Evolutionary conservation across 37 sponge, comb jelly and placozoan genomes (phyloP).

Genomic region (Lycopodina hypogea): DNA sequence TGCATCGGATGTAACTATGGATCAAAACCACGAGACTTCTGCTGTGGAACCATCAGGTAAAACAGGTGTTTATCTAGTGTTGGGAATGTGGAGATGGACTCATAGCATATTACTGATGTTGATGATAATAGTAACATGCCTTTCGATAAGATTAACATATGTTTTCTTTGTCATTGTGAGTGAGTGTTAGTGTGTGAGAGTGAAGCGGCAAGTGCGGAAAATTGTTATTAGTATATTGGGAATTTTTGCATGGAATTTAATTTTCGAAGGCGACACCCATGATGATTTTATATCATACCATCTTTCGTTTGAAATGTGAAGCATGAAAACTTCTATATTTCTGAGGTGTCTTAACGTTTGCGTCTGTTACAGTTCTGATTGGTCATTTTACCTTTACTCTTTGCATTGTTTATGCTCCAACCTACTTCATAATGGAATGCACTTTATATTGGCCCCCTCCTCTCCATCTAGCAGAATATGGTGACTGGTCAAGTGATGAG

Average conservation of each 20-base stretch:
- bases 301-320: not conserved
- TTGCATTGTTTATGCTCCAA: no score
- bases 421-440: no score
- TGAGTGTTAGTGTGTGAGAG: not conserved
- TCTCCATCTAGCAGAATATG: slow-evolving; percentile 19
- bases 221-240: no score
- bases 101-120: not conserved
- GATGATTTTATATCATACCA: slow-evolving; percentile 8
- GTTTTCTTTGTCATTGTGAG: not conserved
- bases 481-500: slow-evolving; percentile 68
- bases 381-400: no score
- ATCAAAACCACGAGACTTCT: not conserved
- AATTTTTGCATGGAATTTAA: not conserved
- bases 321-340: not conserved
- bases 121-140: no score
- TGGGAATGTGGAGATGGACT: not conserved
- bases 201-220: no score
- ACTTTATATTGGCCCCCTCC: not conserved
- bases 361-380: no score
- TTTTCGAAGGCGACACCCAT: not conserved
- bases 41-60: not conserved
- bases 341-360: not conserved
- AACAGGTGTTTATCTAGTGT: not conserved
- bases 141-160: not conserved
- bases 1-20: not conserved